Conservation (phyloP, 2,888 invertebrate species). For the Nysson spinosus region DNA sequence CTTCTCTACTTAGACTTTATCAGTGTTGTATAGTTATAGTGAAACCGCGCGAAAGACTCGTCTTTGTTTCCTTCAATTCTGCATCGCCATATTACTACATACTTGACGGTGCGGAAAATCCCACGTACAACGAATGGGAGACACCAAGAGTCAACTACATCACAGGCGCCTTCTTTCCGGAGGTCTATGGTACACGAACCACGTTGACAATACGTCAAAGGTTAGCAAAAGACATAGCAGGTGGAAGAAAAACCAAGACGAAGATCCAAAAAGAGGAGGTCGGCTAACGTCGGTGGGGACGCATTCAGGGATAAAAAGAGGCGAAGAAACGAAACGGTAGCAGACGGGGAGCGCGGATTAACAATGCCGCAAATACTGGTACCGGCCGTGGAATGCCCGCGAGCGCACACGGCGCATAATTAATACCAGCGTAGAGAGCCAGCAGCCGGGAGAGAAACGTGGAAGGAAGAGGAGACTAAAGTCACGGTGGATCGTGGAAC, state of each 20-base stretch:
- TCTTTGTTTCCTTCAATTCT: no score
- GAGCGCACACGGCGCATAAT: conserved; percentile 75
- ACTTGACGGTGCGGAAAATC: no score
- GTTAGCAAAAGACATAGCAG: no score
- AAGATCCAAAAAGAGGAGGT: conserved; percentile 3
- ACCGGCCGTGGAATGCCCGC: conserved; percentile 75
- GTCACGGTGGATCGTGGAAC: conserved; percentile 48
- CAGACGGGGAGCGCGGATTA: conserved; percentile 74
- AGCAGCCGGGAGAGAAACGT: conserved; percentile 8
- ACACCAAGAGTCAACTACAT: no score
- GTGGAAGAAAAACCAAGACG: conserved; percentile 10
- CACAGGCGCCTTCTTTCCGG: no score
- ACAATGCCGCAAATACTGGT: conserved; percentile 77
- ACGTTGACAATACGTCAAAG: no score
- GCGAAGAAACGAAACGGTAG: conserved; percentile 70
- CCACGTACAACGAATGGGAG: no score
- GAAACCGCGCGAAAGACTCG: no score
- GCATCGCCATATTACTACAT: no score
- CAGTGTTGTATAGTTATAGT: no score
- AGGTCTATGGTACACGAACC: no score
- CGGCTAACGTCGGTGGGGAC: neutral
- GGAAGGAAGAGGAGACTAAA: conserved; percentile 8
- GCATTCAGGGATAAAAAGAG: conserved; percentile 10
- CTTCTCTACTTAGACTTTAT: no score
- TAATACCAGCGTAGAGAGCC: conserved; percentile 66